Conservation (phyloP, 2,797 vertebrate genomes). For the Bradypus variegatus region DNA sequence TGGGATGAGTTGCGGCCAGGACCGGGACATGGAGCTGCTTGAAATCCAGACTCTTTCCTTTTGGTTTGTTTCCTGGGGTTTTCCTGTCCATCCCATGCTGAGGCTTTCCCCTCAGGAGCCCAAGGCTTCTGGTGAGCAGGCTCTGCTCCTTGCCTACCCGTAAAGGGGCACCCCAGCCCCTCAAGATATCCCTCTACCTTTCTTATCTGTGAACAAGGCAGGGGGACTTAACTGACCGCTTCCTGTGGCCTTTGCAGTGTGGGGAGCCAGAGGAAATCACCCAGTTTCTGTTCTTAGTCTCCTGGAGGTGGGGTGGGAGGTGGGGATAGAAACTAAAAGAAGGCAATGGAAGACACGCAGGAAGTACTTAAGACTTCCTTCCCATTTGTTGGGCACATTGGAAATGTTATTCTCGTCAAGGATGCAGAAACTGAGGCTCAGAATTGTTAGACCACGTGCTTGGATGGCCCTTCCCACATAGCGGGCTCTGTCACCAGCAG, state of each 20-base stretch:
- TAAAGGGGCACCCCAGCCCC: neutral
- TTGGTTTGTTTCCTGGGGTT: neutral
- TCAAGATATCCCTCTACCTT: neutral
- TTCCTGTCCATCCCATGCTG: accelerated
- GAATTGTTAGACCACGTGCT: neutral
- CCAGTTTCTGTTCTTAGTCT: neutral
- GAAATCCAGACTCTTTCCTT: neutral
- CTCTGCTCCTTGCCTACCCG: neutral
- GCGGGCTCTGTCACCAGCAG: neutral
- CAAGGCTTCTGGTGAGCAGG: neutral
- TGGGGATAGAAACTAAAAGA: neutral
- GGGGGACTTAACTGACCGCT: neutral
- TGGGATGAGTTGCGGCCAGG: too few species aligned
- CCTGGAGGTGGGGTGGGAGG: neutral
- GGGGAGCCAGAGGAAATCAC: constrained; percentile 3
- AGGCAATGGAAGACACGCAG: neutral
- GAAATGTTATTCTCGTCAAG: neutral
- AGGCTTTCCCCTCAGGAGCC: neutral
- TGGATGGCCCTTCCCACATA: neutral
- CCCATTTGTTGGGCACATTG: neutral
- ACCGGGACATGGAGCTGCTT: neutral
- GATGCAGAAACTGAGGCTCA: neutral
- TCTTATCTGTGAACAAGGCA: neutral
- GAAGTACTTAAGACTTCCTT: neutral
- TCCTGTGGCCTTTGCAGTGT: neutral